phyloP scores from a whole-genome alignment of 2,113 vertebrate species.

The Labrus mixtus region DNA sequence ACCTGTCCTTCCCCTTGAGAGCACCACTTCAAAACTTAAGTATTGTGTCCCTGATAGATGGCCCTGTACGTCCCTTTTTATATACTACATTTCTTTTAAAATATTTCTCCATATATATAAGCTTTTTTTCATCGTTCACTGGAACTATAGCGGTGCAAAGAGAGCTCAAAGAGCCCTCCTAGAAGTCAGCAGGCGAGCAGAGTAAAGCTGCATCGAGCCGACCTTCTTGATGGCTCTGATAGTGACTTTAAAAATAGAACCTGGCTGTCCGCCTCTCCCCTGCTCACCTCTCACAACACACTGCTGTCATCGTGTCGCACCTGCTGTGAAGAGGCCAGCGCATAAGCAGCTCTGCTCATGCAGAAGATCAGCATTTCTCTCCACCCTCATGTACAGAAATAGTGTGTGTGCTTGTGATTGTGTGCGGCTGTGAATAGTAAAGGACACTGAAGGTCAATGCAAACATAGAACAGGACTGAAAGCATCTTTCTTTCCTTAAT shows the following conservation, averaged over 20 bases:
- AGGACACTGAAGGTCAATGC: slow-evolving; percentile 62
- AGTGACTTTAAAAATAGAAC: slow-evolving; percentile 78
- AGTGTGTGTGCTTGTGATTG: slow-evolving; percentile 18
- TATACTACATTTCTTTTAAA: slow-evolving; percentile 22
- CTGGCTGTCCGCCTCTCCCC: slow-evolving; percentile 66
- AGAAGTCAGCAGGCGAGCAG: slow-evolving; percentile 32
- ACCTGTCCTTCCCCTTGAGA: slow-evolving; percentile 9
- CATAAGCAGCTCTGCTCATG: slow-evolving; percentile 60
- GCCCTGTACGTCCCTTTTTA: slow-evolving; percentile 7
- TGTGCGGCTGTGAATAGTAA: slow-evolving; percentile 11
- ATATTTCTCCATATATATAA: slow-evolving; percentile 45
- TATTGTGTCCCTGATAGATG: slow-evolving; percentile 23
- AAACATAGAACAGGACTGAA: slow-evolving; percentile 2
- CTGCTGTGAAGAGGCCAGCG: slow-evolving; percentile 70
- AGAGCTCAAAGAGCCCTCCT: slow-evolving; percentile 32
- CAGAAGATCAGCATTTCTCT: slow-evolving; percentile 58
- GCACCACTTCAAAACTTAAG: slow-evolving; percentile 30
- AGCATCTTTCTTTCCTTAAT: not conserved
- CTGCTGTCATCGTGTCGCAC: slow-evolving; percentile 63
- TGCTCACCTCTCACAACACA: slow-evolving; percentile 61
- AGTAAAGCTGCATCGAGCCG: slow-evolving; percentile 28
- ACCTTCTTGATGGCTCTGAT: slow-evolving; percentile 47
- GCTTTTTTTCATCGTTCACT: slow-evolving; percentile 21
- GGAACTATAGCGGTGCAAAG: not conserved
- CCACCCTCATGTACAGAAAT: slow-evolving; percentile 19